These are phyloP conservation scores for Podarcis muralis DNA, from an alignment of 2,113 vertebrate genomes.

Conservation along the genomic window DNA sequence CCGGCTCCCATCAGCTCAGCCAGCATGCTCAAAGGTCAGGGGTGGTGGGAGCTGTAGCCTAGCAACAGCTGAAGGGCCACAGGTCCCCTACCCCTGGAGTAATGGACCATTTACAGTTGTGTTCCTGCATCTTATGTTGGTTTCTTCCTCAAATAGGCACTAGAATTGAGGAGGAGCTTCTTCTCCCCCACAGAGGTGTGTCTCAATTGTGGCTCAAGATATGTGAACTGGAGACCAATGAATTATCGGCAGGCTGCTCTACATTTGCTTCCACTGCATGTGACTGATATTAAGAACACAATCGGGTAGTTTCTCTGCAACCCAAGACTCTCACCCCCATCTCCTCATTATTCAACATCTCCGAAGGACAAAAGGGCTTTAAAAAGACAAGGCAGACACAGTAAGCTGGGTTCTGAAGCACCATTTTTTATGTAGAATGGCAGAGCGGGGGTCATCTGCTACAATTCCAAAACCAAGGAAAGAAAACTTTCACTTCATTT, in stretches of 20 bases:
- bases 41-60: too few species aligned
- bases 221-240: not conserved
- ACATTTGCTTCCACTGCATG: not conserved
- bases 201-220: not conserved
- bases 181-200: too few species aligned
- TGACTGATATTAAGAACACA: not conserved
- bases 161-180: not conserved
- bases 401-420: slow-evolving; percentile 62
- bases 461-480: slow-evolving; percentile 54
- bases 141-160: not conserved
- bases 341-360: not conserved
- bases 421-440: slow-evolving; percentile 69
- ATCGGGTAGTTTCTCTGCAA: not conserved
- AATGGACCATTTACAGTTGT: not conserved
- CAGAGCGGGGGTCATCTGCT: slow-evolving; percentile 53
- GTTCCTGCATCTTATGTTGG: not conserved
- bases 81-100: not conserved
- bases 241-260: not conserved
- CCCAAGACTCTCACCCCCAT: not conserved
- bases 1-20: too few species aligned
- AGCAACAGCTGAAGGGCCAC: too few species aligned
- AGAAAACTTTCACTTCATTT: slow-evolving; percentile 60
- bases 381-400: slow-evolving; percentile 50
- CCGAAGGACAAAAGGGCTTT: fast-evolving
- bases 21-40: too few species aligned